A percentile compares a stretch with the other conserved stretches of the same genome.
Evolutionary conservation across 2,888 invertebrate genomes (phyloP).

Genomic region (Microctonus hyperodae): DNA sequence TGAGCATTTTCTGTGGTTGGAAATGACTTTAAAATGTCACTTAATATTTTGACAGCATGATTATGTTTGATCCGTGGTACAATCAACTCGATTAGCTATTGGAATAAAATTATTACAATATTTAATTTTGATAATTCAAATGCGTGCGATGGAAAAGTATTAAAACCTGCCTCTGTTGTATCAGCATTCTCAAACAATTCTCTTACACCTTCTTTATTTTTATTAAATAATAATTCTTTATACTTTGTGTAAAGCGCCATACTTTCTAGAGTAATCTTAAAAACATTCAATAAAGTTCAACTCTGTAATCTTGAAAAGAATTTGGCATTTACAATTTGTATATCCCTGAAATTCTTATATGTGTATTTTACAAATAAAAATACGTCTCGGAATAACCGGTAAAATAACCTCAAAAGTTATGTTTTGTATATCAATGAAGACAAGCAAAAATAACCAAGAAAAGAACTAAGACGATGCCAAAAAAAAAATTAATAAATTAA

Average conservation of each 20-base stretch:
- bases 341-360: too few species aligned
- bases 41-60: conserved; percentile 52
- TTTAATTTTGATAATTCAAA: neutral
- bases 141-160: neutral
- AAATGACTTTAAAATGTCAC: conserved; percentile 52
- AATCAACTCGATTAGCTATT: conserved; percentile 53
- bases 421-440: too few species aligned
- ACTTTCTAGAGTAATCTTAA: too few species aligned
- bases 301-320: too few species aligned
- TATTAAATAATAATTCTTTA: conserved; percentile 28
- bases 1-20: conserved; percentile 46
- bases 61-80: conserved; percentile 45
- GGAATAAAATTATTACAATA: conserved; percentile 1
- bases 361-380: too few species aligned
- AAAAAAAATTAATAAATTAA: too few species aligned
- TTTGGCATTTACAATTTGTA: too few species aligned
- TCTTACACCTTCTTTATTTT: conserved; percentile 40
- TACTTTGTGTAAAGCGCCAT: conserved; percentile 33
- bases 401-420: too few species aligned
- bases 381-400: too few species aligned
- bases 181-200: conserved; percentile 38
- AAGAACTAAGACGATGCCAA: too few species aligned
- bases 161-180: conserved; percentile 32
- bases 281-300: too few species aligned
- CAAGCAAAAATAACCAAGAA: too few species aligned